A percentile compares a stretch with the other conserved stretches of the same genome.
phyloP scores from a whole-genome alignment of 1,140 invertebrate genomes.

The Ips typographus region DNA sequence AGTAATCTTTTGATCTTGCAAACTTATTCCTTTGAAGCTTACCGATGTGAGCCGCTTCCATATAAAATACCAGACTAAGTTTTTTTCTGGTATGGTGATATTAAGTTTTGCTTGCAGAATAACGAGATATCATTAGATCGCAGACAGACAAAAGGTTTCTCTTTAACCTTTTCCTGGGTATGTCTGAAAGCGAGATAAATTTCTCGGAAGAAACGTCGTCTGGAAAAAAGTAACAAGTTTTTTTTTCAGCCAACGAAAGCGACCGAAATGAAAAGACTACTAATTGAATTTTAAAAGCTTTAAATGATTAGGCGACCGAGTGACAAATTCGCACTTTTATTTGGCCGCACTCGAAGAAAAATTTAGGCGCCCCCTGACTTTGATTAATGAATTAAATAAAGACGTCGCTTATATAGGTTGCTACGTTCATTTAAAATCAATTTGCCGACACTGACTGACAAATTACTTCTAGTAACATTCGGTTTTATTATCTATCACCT shows the following conservation, averaged over 20 bases:
- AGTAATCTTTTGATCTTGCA: too few species aligned
- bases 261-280: conserved; percentile 25
- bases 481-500: conserved; percentile 1
- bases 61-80: too few species aligned
- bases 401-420: conserved; percentile 24
- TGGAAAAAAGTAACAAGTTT: conserved; percentile 17
- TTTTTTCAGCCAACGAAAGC: conserved; percentile 1
- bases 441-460: conserved; percentile 12
- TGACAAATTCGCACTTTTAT: conserved; percentile 34
- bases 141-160: too few species aligned
- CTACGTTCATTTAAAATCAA: conserved; percentile 31
- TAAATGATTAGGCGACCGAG: conserved; percentile 26
- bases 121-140: too few species aligned
- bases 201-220: too few species aligned
- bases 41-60: too few species aligned
- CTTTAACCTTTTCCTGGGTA: too few species aligned
- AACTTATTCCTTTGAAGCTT: too few species aligned
- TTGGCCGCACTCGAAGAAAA: conserved; percentile 22
- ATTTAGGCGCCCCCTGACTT: conserved; percentile 20
- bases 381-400: conserved; percentile 35
- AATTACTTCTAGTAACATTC: conserved; percentile 17
- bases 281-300: conserved; percentile 36
- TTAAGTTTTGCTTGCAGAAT: too few species aligned
- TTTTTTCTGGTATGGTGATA: too few species aligned
- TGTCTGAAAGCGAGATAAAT: too few species aligned